Conservation (phyloP, 1,140 invertebrate genomes). For the Sycophaga agraensis region DNA sequence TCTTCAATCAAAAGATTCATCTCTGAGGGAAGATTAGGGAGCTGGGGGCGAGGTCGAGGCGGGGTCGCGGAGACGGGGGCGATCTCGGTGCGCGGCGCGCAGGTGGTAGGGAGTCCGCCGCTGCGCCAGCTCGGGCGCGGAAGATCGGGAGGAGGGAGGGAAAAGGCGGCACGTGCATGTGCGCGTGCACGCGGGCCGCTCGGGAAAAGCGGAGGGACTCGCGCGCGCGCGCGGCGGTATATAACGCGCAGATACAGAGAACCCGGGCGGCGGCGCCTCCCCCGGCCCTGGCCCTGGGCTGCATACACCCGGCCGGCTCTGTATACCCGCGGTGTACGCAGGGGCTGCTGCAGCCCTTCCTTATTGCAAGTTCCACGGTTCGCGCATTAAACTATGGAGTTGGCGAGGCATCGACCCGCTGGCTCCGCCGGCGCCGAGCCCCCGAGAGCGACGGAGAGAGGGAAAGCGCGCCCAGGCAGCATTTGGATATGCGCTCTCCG, state of each 20-base stretch:
- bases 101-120: too few relatives aligned
- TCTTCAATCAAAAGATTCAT: too few relatives aligned
- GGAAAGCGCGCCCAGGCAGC: constrained; percentile 42
- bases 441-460: constrained; percentile 20
- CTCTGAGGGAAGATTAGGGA: too few relatives aligned
- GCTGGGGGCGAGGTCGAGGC: too few relatives aligned
- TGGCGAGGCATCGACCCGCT: constrained; percentile 54
- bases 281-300: not conserved
- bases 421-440: constrained; percentile 20
- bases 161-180: not conserved
- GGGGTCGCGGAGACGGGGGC: too few relatives aligned
- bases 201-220: constrained; percentile 9
- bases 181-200: not conserved
- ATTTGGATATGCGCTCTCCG: constrained; percentile 50
- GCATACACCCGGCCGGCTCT: not conserved
- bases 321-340: not conserved
- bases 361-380: constrained; percentile 57
- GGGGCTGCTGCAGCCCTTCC: constrained; percentile 40
- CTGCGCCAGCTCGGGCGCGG: too few relatives aligned
- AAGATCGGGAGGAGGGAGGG: not conserved
- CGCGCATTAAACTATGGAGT: constrained; percentile 58
- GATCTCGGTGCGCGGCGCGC: too few relatives aligned
- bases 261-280: not conserved
- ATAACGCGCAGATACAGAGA: not conserved
- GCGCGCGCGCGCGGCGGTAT: constrained; percentile 5